These are phyloP conservation scores for Cynopterus brachyotis DNA, from an alignment of 2,113 vertebrate species.

Conservation along the genomic window DNA sequence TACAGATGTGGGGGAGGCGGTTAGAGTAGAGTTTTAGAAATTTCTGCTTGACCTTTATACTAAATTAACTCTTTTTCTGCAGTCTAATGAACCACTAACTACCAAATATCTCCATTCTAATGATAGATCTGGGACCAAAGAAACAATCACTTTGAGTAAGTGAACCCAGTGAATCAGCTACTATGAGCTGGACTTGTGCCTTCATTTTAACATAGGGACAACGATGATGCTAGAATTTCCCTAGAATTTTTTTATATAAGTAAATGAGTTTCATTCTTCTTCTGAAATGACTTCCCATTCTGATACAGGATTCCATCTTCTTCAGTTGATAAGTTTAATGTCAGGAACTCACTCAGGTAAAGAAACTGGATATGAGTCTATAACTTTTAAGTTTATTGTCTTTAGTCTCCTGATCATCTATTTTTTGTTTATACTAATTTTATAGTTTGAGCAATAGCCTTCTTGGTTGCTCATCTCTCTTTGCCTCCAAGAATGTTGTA, in stretches of 20 bases:
- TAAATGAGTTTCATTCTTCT: not conserved
- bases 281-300: not conserved
- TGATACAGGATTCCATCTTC: not conserved
- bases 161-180: not conserved
- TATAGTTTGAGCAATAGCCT: not conserved
- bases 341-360: not conserved
- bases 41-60: not conserved
- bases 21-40: not conserved
- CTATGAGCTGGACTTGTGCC: not conserved
- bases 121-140: not conserved
- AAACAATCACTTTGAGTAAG: not conserved
- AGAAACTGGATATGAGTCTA: not conserved
- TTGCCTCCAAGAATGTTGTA: not conserved
- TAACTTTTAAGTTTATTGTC: not conserved
- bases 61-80: not conserved
- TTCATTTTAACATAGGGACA: not conserved
- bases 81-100: not conserved
- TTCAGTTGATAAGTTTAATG: not conserved
- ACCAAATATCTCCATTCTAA: not conserved
- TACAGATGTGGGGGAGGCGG: not conserved
- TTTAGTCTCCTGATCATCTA: not conserved
- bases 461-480: not conserved
- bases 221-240: not conserved
- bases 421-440: not conserved
- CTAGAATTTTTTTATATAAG: not conserved